Evolutionary conservation across 2,797 vertebrate species (phyloP).

Genomic region (Melopsittacus undulatus): DNA sequence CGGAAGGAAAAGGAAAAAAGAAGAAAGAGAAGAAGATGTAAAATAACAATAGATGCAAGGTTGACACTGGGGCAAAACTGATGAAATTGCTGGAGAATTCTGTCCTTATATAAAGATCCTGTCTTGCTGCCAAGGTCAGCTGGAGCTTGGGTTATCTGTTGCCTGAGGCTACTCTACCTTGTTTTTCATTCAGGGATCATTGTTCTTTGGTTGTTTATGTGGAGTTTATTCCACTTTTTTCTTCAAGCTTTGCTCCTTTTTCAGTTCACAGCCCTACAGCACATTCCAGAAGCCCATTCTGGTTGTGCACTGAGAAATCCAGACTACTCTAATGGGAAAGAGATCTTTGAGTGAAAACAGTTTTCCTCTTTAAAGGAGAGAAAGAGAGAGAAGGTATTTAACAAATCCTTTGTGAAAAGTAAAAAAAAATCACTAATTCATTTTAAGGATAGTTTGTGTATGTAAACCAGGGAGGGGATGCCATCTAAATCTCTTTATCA

Average conservation of each 20-base stretch:
- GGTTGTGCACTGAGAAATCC: background rate
- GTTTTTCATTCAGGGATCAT: conserved; percentile 36
- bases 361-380: background rate
- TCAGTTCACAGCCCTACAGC: background rate
- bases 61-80: background rate
- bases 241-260: conserved; percentile 9
- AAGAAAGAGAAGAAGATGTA: background rate
- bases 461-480: background rate
- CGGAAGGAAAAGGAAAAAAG: background rate
- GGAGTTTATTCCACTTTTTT: background rate
- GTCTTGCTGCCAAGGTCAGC: background rate
- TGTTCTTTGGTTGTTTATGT: background rate
- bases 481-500: background rate
- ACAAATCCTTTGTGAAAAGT: background rate
- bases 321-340: background rate
- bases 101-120: background rate
- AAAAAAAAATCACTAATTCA: background rate
- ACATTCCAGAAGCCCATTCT: background rate
- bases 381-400: background rate
- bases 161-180: background rate
- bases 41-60: conserved; percentile 14
- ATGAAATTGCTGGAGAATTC: conserved; percentile 21
- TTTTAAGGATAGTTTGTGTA: background rate
- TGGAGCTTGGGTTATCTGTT: conserved; percentile 1
- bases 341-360: background rate